Base-by-base conservation (phyloP, 2,113 vertebrate species). In the Microcebus murinus region DNA sequence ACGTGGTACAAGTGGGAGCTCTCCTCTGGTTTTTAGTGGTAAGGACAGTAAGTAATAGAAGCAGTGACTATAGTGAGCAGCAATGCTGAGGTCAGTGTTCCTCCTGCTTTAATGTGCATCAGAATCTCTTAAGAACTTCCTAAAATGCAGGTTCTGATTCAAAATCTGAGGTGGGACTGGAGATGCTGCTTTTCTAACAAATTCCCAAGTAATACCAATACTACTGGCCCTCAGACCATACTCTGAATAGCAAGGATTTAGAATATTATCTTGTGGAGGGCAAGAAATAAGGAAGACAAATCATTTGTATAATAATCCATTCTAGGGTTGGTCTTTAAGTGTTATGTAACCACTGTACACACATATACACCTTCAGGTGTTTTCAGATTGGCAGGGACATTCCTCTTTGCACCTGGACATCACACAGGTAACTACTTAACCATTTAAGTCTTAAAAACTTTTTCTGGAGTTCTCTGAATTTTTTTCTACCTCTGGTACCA, bases 281-380 rank as follows among this genome's bases (percentile, higher is more conserved):
- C 81, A 83, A 82, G 76, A 17, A 83, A 77, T 20, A 14, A 71
- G 27, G 27, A 77, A 83, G 68, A 92, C 23, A 52, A 87, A 27
- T 4, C 14, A 20, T 25, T n/a, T 39, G 9, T 29, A n/a, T 68
- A 68, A 67, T 18, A 10, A 83, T 67, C 71, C 81, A 73, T 25
- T 80, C 20, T 20, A 29, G 13, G 18, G 29, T 9, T 55, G 34
- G 1, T n/a, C 48, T 87, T 86, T 74, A 9, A 67, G 50, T 55
- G 17, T 9, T 76, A 3, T 34, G 9, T 42, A 88, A 57, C 45
- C 25, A 63, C 6, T 13, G 27, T 31, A 63, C 71, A 61, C 36
- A 48, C 12, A 50, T 48, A 50, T 42, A 73, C 34, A 36, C 4
- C 74, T 84, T 73, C 48, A 70, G 17, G 10, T 52, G 4, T 63